phyloP scores from a whole-genome alignment of 2,888 invertebrate genomes.

The Lasius platythorax region DNA sequence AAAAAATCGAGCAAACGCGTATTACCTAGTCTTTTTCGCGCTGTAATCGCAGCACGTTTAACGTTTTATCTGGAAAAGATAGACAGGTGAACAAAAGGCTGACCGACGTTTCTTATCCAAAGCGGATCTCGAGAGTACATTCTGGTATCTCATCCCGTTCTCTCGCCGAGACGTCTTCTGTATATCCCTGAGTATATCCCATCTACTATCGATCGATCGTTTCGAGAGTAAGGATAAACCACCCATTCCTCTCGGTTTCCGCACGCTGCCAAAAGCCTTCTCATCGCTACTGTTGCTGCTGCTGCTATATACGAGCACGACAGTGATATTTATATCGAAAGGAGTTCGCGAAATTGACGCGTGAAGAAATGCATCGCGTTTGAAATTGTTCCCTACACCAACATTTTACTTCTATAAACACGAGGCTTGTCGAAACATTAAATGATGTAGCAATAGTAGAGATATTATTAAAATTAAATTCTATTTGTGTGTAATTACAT shows the following conservation, averaged over 20 bases:
- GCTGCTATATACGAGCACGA: background rate
- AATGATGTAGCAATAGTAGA: background rate
- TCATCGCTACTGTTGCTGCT: background rate
- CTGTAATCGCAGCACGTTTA: constrained; percentile 57
- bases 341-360: constrained; percentile 7
- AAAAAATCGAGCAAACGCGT: background rate
- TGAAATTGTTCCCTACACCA: background rate
- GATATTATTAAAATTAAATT: constrained; percentile 19
- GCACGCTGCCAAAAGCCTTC: constrained; percentile 11
- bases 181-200: constrained; percentile 6
- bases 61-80: constrained; percentile 54
- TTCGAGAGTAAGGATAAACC: constrained; percentile 23
- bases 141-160: constrained; percentile 47
- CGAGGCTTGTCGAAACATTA: background rate
- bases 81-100: constrained; percentile 61
- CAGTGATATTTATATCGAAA: constrained; percentile 5
- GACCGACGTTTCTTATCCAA: constrained; percentile 46
- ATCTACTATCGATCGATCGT: constrained; percentile 57
- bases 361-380: background rate
- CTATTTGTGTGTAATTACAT: background rate
- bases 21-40: constrained; percentile 40
- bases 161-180: constrained; percentile 43
- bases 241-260: constrained; percentile 1
- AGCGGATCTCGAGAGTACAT: constrained; percentile 57
- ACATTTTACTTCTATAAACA: background rate